A percentile compares a stretch with the other conserved stretches of the same genome.
These are phyloP conservation scores for Oreochromis grahami DNA, from an alignment of 2,797 vertebrate genomes.

Conservation along the genomic window DNA sequence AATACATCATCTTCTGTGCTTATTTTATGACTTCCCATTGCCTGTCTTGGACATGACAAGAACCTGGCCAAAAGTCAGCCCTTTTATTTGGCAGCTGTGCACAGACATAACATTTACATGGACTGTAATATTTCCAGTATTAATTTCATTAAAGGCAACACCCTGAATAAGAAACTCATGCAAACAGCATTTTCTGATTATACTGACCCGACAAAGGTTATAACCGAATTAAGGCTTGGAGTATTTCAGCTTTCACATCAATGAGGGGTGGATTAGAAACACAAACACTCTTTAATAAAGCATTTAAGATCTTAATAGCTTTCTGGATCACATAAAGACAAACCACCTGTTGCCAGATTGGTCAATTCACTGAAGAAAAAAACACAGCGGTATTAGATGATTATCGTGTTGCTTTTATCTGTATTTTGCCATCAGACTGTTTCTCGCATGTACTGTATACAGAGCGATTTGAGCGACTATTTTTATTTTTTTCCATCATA, in stretches of 20 bases:
- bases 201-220: not conserved
- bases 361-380: not conserved
- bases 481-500: not conserved
- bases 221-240: not conserved
- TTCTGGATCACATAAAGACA: not conserved
- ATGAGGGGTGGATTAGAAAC: not conserved
- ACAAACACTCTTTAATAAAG: not conserved
- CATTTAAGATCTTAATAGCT: not conserved
- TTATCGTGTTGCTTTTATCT: not conserved
- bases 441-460: not conserved
- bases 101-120: slow-evolving; percentile 58
- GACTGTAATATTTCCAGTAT: slow-evolving; percentile 41
- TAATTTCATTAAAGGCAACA: slow-evolving; percentile 53
- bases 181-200: slow-evolving; percentile 44
- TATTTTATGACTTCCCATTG: slow-evolving; percentile 48
- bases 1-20: slow-evolving; percentile 44
- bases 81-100: slow-evolving; percentile 30
- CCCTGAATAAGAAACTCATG: slow-evolving; percentile 37
- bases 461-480: not conserved
- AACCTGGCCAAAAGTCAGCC: slow-evolving; percentile 25
- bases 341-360: not conserved
- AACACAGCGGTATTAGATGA: not conserved
- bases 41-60: slow-evolving; percentile 26
- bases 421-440: not conserved
- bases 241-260: slow-evolving; percentile 1